Conservation (phyloP, 1,140 invertebrate species). For the Polyergus mexicanus region DNA sequence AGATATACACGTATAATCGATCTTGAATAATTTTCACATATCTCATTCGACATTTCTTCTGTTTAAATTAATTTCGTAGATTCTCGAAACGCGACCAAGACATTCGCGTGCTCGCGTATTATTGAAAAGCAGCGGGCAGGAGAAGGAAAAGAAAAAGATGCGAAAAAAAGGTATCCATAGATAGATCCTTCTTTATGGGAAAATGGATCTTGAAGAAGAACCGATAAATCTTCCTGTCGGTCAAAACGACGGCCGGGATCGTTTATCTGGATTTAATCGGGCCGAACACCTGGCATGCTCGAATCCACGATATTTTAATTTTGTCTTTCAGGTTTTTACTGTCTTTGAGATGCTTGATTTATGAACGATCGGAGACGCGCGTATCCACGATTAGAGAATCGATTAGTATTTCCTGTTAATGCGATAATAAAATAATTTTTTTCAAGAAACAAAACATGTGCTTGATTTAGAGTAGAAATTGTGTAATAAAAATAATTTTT, state of each 20-base stretch:
- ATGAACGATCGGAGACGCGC: constrained; percentile 22
- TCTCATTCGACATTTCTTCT: not conserved
- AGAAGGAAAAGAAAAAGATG: constrained; percentile 51
- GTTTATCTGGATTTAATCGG: constrained; percentile 76
- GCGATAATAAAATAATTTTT: not conserved
- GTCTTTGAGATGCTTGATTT: constrained; percentile 52
- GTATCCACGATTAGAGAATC: constrained; percentile 11
- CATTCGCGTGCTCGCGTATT: constrained; percentile 36
- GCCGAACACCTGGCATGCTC: constrained; percentile 71
- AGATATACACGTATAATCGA: not conserved
- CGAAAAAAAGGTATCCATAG: constrained; percentile 61
- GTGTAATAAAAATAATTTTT: not conserved
- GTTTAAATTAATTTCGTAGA: constrained; percentile 53
- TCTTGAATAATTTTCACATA: constrained; percentile 14
- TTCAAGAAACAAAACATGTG: not conserved
- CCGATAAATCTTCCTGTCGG: constrained; percentile 75
- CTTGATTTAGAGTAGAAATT: not conserved
- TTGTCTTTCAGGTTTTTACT: constrained; percentile 60
- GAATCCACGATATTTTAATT: constrained; percentile 70
- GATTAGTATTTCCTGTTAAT: not conserved
- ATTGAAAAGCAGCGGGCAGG: constrained; percentile 37
- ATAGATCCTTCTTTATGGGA: constrained; percentile 70
- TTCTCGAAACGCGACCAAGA: not conserved
- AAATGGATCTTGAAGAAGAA: constrained; percentile 66
- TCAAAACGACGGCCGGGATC: constrained; percentile 68